Percentiles rank a stretch among this genome's conserved stretches.
Conservation (phyloP, 1,140 invertebrate species). For the Zelostemma sp. region DNA sequence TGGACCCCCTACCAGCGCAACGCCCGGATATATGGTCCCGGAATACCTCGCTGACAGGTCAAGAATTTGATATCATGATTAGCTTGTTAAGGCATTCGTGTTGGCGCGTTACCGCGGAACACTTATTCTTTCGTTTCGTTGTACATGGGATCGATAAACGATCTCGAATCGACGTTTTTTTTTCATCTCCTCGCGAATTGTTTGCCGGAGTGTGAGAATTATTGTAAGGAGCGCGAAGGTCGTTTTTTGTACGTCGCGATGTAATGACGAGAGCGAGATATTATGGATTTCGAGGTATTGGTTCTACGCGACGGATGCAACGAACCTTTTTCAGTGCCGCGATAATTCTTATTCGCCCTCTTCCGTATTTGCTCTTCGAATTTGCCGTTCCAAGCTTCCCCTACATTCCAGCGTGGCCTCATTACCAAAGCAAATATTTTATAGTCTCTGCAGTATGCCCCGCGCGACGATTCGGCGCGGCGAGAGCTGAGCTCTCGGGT, state of each 20-base stretch:
- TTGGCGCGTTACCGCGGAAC: conserved; percentile 52
- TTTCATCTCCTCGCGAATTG: not conserved
- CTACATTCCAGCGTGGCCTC: conserved; percentile 65
- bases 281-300: conserved; percentile 39
- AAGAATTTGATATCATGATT: conserved; percentile 71
- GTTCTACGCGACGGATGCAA: conserved; percentile 43
- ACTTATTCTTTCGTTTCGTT: conserved; percentile 47
- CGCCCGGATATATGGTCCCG: conserved; percentile 66
- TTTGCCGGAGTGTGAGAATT: too few species aligned
- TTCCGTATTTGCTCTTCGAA: conserved; percentile 66
- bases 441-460: conserved; percentile 60
- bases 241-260: too few species aligned
- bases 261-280: conserved; percentile 31
- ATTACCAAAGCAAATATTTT: conserved; percentile 72
- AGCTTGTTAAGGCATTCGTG: conserved; percentile 64
- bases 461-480: conserved; percentile 51
- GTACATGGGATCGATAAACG: conserved; percentile 47
- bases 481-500: conserved; percentile 39
- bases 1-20: conserved; percentile 57
- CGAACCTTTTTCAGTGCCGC: conserved; percentile 56
- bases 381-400: conserved; percentile 52
- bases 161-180: conserved; percentile 9
- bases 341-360: conserved; percentile 58
- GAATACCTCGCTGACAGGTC: conserved; percentile 67
- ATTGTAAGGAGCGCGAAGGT: too few species aligned